Percentiles rank a stretch among this genome's conserved stretches.
phyloP scores from a whole-genome alignment of 2,797 vertebrate species.

The Fratercula arctica region DNA sequence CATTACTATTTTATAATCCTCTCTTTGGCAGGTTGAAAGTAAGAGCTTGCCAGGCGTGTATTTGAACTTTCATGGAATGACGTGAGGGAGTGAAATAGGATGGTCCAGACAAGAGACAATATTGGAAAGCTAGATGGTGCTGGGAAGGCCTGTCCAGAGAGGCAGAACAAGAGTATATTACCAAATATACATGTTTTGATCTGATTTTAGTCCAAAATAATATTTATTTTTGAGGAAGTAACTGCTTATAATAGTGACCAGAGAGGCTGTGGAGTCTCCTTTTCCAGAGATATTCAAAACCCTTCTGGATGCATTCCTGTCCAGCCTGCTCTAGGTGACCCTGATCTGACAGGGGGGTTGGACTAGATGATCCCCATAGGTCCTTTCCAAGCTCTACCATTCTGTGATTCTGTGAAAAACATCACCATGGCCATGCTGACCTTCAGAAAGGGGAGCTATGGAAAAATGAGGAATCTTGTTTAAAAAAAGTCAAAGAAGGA shows the following conservation, averaged over 20 bases:
- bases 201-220: not conserved
- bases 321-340: too few relatives aligned
- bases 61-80: not conserved
- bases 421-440: not conserved
- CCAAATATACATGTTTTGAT: not conserved
- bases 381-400: too few relatives aligned
- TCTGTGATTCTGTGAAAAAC: not conserved
- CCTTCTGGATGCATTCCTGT: too few relatives aligned
- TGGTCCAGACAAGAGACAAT: not conserved
- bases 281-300: too few relatives aligned
- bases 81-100: not conserved
- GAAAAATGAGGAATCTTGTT: not conserved
- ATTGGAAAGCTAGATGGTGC: not conserved
- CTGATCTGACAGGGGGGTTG: too few relatives aligned
- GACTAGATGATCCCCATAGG: too few relatives aligned
- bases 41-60: not conserved
- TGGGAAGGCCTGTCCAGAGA: not conserved
- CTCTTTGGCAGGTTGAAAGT: not conserved
- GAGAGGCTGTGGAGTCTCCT: too few relatives aligned
- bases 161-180: not conserved
- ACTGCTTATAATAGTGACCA: not conserved
- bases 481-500: not conserved
- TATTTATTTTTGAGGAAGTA: not conserved
- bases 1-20: not conserved
- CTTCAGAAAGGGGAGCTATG: not conserved